These are phyloP conservation scores for Latrodectus hesperus DNA, from an alignment of 2,888 invertebrate genomes.

Conservation along the genomic window DNA sequence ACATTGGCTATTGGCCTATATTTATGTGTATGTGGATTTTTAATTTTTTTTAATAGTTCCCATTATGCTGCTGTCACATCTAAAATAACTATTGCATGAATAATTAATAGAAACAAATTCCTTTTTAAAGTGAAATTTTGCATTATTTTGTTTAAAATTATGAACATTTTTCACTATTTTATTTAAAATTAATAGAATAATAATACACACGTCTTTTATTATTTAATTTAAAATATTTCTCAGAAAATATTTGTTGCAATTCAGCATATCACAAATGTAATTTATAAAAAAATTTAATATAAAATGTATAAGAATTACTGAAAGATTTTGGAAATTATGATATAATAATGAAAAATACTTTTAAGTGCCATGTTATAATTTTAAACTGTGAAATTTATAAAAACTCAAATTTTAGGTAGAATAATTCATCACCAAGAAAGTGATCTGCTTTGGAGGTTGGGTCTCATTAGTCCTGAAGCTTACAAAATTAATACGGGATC, in stretches of 20 bases:
- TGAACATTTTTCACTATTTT: no score
- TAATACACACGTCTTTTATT: not conserved
- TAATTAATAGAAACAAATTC: not conserved
- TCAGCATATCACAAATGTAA: not conserved
- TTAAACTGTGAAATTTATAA: not conserved
- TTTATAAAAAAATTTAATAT: no score
- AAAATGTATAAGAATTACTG: no score
- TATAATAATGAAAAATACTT: no score
- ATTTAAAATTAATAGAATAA: not conserved
- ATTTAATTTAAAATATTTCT: not conserved
- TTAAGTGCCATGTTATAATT: no score
- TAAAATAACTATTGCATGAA: not conserved
- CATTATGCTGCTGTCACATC: no score
- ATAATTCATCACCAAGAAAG: conserved; percentile 65
- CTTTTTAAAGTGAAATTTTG: not conserved
- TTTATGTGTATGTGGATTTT: no score
- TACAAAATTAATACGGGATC: conserved; percentile 50
- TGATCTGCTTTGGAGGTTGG: conserved; percentile 63
- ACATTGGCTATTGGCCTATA: no score
- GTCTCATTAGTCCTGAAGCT: conserved; percentile 63
- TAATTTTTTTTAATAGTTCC: no score
- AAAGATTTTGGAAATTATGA: no score
- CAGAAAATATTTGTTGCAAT: not conserved
- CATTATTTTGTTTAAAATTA: not conserved
- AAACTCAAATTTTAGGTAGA: conserved; percentile 28